Percentiles rank a stretch among this genome's conserved stretches.
phyloP scores from a whole-genome alignment of 37 sponge, comb jelly and placozoan species.

The Geodia barretti region DNA sequence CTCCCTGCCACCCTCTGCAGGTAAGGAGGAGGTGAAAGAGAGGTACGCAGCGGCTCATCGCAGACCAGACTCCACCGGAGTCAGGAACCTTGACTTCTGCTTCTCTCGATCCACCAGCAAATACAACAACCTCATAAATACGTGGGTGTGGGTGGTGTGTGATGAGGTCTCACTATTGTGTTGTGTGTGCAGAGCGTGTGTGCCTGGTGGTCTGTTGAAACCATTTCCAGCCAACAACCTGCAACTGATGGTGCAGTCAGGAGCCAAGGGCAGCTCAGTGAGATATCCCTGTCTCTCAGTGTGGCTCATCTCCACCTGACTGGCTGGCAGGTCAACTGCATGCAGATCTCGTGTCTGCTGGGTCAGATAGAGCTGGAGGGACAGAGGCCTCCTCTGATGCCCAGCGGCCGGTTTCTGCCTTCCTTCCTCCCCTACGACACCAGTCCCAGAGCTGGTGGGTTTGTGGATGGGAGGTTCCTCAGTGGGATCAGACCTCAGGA shows the following conservation, averaged over 20 bases:
- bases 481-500: constrained; percentile 98
- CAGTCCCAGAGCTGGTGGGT: constrained; percentile 89
- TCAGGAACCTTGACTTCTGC: constrained; percentile 72
- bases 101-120: constrained; percentile 73
- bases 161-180: background rate
- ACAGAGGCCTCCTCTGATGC: constrained; percentile 94
- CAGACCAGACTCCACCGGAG: constrained; percentile 35
- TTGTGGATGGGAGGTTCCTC: constrained; percentile 90
- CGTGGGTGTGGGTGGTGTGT: constrained; percentile 31
- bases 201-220: constrained; percentile 81
- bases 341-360: constrained; percentile 96
- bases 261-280: constrained; percentile 94
- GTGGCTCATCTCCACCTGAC: background rate
- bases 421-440: constrained; percentile 90
- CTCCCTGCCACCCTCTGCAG: background rate
- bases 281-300: constrained; percentile 2
- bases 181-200: constrained; percentile 57
- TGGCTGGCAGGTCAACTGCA: constrained; percentile 82
- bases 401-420: constrained; percentile 91
- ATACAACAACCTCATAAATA: constrained; percentile 75
- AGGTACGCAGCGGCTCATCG: constrained; percentile 77
- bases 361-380: constrained; percentile 99
- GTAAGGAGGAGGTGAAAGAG: constrained; percentile 22
- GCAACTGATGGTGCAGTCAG: constrained; percentile 94
- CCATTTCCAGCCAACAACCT: constrained; percentile 89